Evolutionary conservation across 2,113 vertebrate genomes (phyloP).

Genomic region (Oncorhynchus tshawytscha): DNA sequence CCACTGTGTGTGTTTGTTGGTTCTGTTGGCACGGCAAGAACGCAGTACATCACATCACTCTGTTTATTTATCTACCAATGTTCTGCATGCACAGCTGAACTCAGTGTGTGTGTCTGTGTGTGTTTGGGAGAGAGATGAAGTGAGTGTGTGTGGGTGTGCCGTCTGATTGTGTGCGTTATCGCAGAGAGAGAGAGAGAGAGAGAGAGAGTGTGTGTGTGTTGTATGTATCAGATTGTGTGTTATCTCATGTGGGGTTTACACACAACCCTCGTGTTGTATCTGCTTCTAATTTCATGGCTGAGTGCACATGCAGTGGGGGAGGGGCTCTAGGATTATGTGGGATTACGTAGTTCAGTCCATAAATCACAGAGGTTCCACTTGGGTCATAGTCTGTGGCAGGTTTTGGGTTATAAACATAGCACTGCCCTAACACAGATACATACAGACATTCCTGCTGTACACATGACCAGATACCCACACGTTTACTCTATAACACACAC

Average conservation of each 20-base stretch:
- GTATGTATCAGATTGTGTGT: background rate
- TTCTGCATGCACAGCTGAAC: slow-evolving; percentile 21
- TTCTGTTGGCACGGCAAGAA: background rate
- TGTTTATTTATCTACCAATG: slow-evolving; percentile 1
- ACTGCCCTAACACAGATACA: background rate
- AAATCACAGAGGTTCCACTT: slow-evolving; percentile 42
- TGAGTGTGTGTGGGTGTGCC: background rate
- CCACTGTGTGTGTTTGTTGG: slow-evolving; percentile 14
- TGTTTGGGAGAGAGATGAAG: background rate
- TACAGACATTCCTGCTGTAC: slow-evolving; percentile 16
- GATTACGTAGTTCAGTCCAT: slow-evolving; percentile 46
- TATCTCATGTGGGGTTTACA: slow-evolving; percentile 50
- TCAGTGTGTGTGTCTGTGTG: slow-evolving; percentile 37
- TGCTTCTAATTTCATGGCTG: slow-evolving; percentile 74
- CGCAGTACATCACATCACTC: background rate
- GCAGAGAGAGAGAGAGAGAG: background rate
- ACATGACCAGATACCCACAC: slow-evolving; percentile 15
- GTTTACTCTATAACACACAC: background rate
- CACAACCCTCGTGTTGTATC: slow-evolving; percentile 43
- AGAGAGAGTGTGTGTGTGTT: background rate
- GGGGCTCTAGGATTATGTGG: slow-evolving; percentile 54
- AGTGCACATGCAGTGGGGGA: slow-evolving; percentile 40
- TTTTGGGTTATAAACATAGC: slow-evolving; percentile 18
- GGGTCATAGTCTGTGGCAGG: slow-evolving; percentile 18
- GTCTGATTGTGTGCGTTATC: slow-evolving; percentile 11